These are phyloP conservation scores for Eristalis arbustorum DNA, from an alignment of 2,888 invertebrate species.

Conservation along the genomic window DNA sequence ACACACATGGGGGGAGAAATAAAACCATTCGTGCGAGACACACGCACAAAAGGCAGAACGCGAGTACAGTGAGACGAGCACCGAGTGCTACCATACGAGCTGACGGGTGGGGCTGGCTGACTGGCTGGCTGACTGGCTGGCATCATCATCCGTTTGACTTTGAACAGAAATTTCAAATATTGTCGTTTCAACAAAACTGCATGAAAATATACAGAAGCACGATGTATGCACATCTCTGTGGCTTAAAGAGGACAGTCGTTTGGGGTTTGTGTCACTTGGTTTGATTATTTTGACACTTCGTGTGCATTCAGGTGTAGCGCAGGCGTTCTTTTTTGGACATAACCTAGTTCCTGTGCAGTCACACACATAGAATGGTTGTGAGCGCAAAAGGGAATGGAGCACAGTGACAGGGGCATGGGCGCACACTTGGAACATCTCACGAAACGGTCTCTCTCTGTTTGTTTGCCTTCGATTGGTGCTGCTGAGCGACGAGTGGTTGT, in stretches of 20 bases:
- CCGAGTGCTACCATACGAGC: neutral
- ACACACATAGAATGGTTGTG: neutral
- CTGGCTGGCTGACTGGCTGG: neutral
- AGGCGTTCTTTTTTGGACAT: neutral
- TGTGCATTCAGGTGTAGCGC: neutral
- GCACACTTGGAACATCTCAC: conserved; percentile 7
- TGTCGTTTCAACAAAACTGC: neutral
- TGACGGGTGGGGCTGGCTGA: neutral
- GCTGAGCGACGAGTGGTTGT: conserved; percentile 6
- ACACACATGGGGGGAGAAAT: conserved; percentile 1
- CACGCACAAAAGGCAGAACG: neutral
- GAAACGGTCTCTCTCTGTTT: conserved; percentile 15
- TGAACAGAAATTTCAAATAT: conserved; percentile 16
- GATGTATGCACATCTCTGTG: neutral
- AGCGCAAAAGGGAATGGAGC: neutral
- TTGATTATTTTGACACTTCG: neutral
- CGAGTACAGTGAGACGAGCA: neutral
- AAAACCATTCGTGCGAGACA: conserved; percentile 35
- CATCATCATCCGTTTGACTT: conserved; percentile 15
- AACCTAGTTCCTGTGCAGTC: conserved; percentile 21
- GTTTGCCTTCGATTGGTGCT: conserved; percentile 1
- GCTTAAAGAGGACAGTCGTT: neutral
- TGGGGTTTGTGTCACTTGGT: neutral
- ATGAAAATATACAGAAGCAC: neutral
- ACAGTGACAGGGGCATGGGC: too few species aligned